Evolutionary conservation across 2,888 invertebrate genomes (phyloP).

Genomic region (Drosophila limbata): DNA sequence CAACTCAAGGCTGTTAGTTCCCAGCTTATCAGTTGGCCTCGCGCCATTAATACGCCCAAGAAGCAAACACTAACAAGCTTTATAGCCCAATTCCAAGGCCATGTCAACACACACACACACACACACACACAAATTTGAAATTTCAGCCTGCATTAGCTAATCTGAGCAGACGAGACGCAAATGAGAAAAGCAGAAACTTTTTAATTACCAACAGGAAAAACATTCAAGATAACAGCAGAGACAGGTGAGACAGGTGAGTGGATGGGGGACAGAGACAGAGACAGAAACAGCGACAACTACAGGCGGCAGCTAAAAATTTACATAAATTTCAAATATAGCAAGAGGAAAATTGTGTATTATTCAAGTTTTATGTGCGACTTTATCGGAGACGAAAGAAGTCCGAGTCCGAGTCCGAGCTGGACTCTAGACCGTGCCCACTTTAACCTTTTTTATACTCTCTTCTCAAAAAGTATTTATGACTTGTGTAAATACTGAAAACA

Average conservation of each 20-base stretch:
- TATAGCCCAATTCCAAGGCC: slow-evolving; percentile 51
- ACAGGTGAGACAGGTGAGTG: slow-evolving; percentile 1
- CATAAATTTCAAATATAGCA: slow-evolving; percentile 77
- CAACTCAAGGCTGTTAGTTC: slow-evolving; percentile 16
- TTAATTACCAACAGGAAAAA: slow-evolving; percentile 78
- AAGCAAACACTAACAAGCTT: slow-evolving; percentile 44
- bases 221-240: slow-evolving; percentile 64
- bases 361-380: slow-evolving; percentile 54
- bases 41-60: slow-evolving; percentile 28
- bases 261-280: not conserved
- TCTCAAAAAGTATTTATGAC: slow-evolving; percentile 71
- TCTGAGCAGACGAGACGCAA: slow-evolving; percentile 49
- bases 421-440: not conserved
- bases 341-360: slow-evolving; percentile 53
- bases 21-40: slow-evolving; percentile 39
- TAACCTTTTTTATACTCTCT: slow-evolving; percentile 58
- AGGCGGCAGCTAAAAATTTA: slow-evolving; percentile 52
- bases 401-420: slow-evolving; percentile 2
- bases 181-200: slow-evolving; percentile 64
- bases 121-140: slow-evolving; percentile 21
- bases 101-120: slow-evolving; percentile 27
- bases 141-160: slow-evolving; percentile 70
- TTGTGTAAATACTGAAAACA: slow-evolving; percentile 58
- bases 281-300: not conserved
- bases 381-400: slow-evolving; percentile 39